Base-by-base conservation (phyloP, 1,140 invertebrate species). In the Plutomurus gul region DNA sequence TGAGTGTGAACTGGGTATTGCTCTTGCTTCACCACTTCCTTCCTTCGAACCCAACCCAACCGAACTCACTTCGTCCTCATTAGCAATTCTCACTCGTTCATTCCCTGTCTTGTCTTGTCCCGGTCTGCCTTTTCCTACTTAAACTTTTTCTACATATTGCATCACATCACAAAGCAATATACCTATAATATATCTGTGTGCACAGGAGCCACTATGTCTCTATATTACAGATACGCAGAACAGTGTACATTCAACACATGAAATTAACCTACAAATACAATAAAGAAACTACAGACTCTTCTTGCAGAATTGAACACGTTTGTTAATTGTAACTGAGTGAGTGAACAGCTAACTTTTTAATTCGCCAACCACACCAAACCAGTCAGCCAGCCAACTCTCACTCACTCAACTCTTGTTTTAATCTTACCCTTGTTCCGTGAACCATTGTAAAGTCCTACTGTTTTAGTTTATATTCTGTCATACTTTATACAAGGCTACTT, bases 1-100 rank as follows among this genome's bases (percentile, higher is more conserved):
- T 40, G 39, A 72, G 70, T 72, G 70, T 43, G 70, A 72, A 72
- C 70, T 72, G 36, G 37, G 36, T 65, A 65, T 65, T 65, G 56
- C 56, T 65, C 56, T 33, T 65, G 56, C 56, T 65, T 65, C 27
- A 65, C 56, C 56, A 65, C 56, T 65, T 65, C 56, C 56, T 65
- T 65, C 56, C 56, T 25, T 25, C 27, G 25, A 11, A 33, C 7
- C 25, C 51, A 5, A 11, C 25, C 27, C 8, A 43, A 43, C 39
- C n/a, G 10, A 10, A n/a, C n/a, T n/a, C n/a, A n/a, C n/a, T 33
- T 30, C 56, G 56, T 65, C 27, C 56, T 65, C 56, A 65, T 65
- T 65, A 65, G 27, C 56, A 65, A 65, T 65, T 65, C 56, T 65
- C 56, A 65, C 56, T 65, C 30, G 30, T 33, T 56, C 51, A 13